Conservation (phyloP, 1,140 invertebrate species). For the Orchestia grillus region DNA sequence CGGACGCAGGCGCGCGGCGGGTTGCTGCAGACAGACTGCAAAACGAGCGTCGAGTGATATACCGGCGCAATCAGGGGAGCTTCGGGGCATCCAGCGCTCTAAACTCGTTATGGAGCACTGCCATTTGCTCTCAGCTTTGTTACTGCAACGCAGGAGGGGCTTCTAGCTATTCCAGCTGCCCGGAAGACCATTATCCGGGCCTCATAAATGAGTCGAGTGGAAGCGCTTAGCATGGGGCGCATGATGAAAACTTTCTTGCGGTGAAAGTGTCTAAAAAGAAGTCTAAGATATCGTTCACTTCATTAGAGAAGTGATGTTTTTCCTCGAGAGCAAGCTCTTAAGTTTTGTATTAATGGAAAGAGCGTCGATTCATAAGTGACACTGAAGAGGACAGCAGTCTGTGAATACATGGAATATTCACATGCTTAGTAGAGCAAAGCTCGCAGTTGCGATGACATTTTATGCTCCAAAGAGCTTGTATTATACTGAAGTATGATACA, state of each 20-base stretch:
- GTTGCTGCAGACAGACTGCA: neutral
- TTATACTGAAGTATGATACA: neutral
- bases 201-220: neutral
- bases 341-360: neutral
- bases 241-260: neutral
- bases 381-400: too few relatives aligned
- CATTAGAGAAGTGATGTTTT: neutral
- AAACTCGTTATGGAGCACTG: slow-evolving; percentile 28
- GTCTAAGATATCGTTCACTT: neutral
- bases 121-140: slow-evolving; percentile 39
- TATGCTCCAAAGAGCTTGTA: neutral
- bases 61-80: slow-evolving; percentile 15
- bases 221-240: neutral
- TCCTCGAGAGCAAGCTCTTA: neutral
- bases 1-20: neutral
- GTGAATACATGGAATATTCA: neutral
- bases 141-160: slow-evolving; percentile 3
- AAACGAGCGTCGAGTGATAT: neutral
- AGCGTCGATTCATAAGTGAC: neutral
- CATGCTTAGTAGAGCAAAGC: neutral
- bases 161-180: slow-evolving; percentile 19
- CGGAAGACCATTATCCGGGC: neutral
- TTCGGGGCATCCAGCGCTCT: neutral
- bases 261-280: neutral
- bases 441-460: neutral